Base-by-base conservation (phyloP, 2,888 invertebrate species). In the Hypsopygia costalis region DNA sequence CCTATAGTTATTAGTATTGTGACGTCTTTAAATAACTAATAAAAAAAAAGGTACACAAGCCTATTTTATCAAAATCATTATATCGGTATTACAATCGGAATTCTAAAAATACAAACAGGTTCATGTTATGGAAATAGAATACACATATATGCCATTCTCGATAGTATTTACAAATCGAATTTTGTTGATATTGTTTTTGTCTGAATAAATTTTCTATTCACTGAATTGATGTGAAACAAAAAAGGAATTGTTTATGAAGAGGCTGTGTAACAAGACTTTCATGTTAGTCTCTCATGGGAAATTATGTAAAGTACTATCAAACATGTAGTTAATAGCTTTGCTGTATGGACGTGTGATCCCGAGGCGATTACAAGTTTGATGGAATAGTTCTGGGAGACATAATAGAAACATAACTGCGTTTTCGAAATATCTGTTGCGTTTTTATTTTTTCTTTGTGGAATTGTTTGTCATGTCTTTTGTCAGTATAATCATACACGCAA, bases 281-380 rank as follows among this genome's bases (percentile, higher is more conserved):
- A 44, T 55, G 52, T 54, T 52, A 47, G 48, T 49, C 50, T 56
- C 78, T 66, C 69, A 7, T 41, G 81, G 77, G 81, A 81, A 81
- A 81, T 81, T 76, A 69, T 61, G 58, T 58, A 54, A 43, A 45
- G 51, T 58, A n/a, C n/a, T n/a, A 50, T 11, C 11, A 30, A 40
- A 41, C 43, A 41, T 41, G 38, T 36, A 37, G 8, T 40, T 47
- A 50, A 47, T 50, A 50, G 42, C 36, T 43, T 45, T 43, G 31
- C 11, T 11, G 11, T 27, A 34, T 36, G 2, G 25, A 44, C 42
- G 40, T 32, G 41, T 40, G 40, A 46, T 51, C 47, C 47, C 47
- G 11, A 36, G 40, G 31, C 32, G 37, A 41, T 36, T 31, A 44
- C 46, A 48, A 51, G 21, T 50, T 47, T 47, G 50, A 50, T 50